Conservation (phyloP, 2,797 vertebrate species). For the Columba guinea region DNA sequence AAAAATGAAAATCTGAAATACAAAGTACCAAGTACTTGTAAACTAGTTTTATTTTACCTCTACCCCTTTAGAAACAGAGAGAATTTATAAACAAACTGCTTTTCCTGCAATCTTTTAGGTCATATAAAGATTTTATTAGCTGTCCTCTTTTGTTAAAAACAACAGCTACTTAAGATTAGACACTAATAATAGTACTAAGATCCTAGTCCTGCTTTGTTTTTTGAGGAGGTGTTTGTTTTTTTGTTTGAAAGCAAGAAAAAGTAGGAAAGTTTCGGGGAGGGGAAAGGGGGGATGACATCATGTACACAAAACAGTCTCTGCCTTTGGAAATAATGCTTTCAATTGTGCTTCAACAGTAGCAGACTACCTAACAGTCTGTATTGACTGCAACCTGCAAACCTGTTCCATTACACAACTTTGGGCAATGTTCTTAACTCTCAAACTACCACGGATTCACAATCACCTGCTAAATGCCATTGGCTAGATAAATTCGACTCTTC, state of each 20-base stretch:
- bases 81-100: background rate
- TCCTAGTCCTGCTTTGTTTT: background rate
- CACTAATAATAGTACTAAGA: background rate
- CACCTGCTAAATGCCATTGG: background rate
- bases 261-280: background rate
- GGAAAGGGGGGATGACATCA: fast-evolving
- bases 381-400: background rate
- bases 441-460: background rate
- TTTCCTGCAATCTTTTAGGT: background rate
- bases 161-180: background rate
- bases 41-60: background rate
- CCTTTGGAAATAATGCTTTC: background rate
- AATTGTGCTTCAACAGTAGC: background rate
- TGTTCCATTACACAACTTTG: background rate
- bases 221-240: background rate
- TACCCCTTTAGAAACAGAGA: background rate
- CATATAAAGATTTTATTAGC: background rate
- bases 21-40: background rate
- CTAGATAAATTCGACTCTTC: background rate
- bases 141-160: background rate
- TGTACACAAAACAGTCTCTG: background rate
- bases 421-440: background rate
- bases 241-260: background rate
- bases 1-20: background rate
- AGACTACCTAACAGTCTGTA: background rate